Evolutionary conservation across 2,888 invertebrate species (phyloP), one percentile per base, ranked within the genome.

Genomic region (Cheilosia urbana): DNA sequence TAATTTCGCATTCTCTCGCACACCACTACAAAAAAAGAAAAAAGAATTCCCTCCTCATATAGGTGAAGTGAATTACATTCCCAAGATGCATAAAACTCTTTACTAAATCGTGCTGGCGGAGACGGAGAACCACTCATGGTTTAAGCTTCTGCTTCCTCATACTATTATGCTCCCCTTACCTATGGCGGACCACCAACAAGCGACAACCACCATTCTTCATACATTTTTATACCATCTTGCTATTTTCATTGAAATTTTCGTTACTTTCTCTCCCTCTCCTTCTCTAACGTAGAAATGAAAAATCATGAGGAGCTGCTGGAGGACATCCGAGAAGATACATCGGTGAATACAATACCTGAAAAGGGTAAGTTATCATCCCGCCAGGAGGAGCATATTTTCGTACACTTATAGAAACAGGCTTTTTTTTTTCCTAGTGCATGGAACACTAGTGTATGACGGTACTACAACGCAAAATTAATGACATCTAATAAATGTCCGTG

Each of bases 301-400:
- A 92, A 91, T 90, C 90, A 92, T 87, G 92, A 92, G 84, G 92
- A 92, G 88, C 89, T 91, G 77, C 91, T 92, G 71, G 92, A 92
- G 84, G 92, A 92, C 87, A 92, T 92, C 88, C 90, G 92, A 89
- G 92, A 92, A 88, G 92, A 92, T 87, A 90, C 91, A 87, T 89
- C 90, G 78, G 89, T 91, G 87, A 92, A 92, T 89, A 89, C 89
- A 73, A 92, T 92, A 89, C 92, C 92, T 80, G 92, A 92, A 82
- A 92, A 92, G 90, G 92, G 92, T 92, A 89, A 90, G 91, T 88
- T 68, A 87, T 82, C 69, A 60, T 58, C 63, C 76, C 65, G 15
- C 68, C 47, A 19, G 24, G 69, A 73, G 42, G 47, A 65, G 24
- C 73, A 69, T 68, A 57, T 77, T 77, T 47, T 73, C 24, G 49